Evolutionary conservation across 64 coral and sea anemone species (phyloP), one percentile per base, ranked within the genome.

Genomic region (Astreopora myriophthalma): DNA sequence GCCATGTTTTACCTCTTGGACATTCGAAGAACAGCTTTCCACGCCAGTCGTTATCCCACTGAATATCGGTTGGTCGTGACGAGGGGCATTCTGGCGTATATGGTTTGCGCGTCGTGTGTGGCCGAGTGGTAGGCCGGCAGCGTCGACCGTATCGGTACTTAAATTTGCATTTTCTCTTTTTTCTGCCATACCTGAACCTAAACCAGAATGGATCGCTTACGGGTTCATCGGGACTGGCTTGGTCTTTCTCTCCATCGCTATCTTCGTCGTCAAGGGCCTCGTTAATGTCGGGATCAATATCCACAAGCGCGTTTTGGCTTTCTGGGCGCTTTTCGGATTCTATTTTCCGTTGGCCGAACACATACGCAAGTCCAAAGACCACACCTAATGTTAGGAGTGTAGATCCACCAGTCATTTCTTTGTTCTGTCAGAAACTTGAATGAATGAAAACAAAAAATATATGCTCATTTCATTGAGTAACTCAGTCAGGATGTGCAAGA

Each of bases 41-140:
- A 22, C 28, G 48, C 77, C 77, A 80, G 16, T 58, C 51, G 32
- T 80, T 80, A 23, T 55, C 51, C 77, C 77, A 80, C 17, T 80
- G 14, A 27, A 8, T 17, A 23, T n/a, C 51, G 7, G 27, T 8
- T 36, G 77, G 77, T 61, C 49, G 33, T 33, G 77, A 58, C 1
- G 49, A 32, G 11, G 48, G 34, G 29, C 77, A 80, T 20, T 16
- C 29, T n/a, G 77, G 30, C 3, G 49, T 28, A 31, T 13, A 46
- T 2, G 76, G 48, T 25, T 33, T 60, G 1, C 31, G 6, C 3
- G 74, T 29, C 22, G 74, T 26, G 14, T 32, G 13, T 9, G 77
- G 48, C 0, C 14, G 8, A 71, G 5, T 26, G 28, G 68, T 34
- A 26, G 68, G 27, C 9, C 17, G 16, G 27, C 24, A 11, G 10